Evolutionary conservation across 1,140 invertebrate species (phyloP), one percentile per base, ranked within the genome.

Genomic region (silkworm (Bombyx mori)): DNA sequence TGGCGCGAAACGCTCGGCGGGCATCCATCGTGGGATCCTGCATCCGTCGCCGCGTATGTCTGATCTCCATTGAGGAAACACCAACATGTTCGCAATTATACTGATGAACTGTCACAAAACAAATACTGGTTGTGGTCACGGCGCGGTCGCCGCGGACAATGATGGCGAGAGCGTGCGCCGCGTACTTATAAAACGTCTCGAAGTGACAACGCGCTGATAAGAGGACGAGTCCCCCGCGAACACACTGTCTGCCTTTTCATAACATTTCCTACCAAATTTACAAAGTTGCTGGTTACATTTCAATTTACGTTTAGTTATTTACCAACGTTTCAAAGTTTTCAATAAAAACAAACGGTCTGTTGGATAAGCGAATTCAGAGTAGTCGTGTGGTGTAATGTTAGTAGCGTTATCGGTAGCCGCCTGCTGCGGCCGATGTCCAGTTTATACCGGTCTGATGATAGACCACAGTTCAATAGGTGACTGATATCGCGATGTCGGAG

Each of bases 181-280:
- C 71, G 63, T 82, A 82, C 78, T 86, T 85, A 85, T 86, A 86
- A 83, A 82, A 82, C 71, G 73, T 81, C 79, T 83, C 69, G 58
- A 56, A 68, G 62, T 75, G 76, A 79, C 71, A 76, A 63, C 73
- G 70, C 65, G 65, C 79, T 79, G 83, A 87, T 87, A 87, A 84
- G 75, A 58, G 62, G 55, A 59, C 65, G 72, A 78, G 62, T 79
- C 82, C 84, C 83, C 84, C 73, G 81, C 84, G 84, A 85, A 82
- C 66, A 70, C 45, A 49, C 35, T 10, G 46, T 56, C 42, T 56
- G 26, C 45, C 18, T 56, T 56, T 56, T 49, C 45, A 42, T 35
- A 35, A 35, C 26, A 35, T 35, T 35, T 35, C 26, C 26, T 35
- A 35, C 4, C 26, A 35, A 35, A 35, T 35, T 2, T 35, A 35